These are phyloP conservation scores for Stenodema calcarata DNA, from an alignment of 2,888 invertebrate genomes.

Conservation along the genomic window DNA sequence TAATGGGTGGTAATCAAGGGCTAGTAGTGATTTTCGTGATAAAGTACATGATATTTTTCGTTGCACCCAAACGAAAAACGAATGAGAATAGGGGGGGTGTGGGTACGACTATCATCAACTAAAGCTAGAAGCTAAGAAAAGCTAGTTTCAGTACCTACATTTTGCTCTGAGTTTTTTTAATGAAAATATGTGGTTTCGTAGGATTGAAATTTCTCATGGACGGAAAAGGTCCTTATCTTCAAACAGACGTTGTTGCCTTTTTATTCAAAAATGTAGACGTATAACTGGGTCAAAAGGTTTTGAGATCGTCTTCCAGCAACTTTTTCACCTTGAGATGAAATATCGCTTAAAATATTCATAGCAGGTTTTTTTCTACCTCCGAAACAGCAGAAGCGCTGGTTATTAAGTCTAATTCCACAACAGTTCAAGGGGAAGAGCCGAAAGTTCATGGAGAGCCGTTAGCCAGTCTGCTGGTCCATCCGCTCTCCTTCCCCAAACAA, in stretches of 20 bases:
- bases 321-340: background rate
- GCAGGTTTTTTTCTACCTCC: background rate
- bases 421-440: background rate
- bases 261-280: background rate
- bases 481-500: background rate
- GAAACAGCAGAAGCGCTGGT: background rate
- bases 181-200: no score
- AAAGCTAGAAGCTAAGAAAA: no score
- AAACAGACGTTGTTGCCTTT: background rate
- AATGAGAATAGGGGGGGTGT: no score
- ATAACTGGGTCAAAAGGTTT: background rate
- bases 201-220: no score
- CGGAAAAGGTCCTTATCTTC: background rate
- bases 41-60: no score
- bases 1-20: no score
- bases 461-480: background rate
- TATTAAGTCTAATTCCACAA: constrained; percentile 2
- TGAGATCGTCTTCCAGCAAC: background rate
- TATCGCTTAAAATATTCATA: background rate
- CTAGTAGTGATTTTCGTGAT: no score
- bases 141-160: no score
- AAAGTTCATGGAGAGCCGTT: background rate
- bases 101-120: no score
- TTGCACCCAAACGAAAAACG: no score
- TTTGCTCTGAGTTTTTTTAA: no score